A percentile compares a stretch with the other conserved stretches of the same genome.
Evolutionary conservation across 2,797 vertebrate species (phyloP).

Genomic region (Hylomyscus alleni): DNA sequence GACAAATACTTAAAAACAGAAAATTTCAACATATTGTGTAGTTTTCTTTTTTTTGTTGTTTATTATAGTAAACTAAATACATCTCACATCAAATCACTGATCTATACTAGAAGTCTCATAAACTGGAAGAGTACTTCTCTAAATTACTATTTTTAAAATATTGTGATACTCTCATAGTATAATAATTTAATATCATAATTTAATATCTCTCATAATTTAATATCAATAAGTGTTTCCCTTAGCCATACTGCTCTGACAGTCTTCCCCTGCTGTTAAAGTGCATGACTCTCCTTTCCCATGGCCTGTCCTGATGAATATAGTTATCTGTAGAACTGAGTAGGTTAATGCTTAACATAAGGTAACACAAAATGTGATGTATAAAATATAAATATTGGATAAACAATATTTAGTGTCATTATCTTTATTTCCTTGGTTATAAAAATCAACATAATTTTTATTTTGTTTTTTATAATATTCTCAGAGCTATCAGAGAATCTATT

Average conservation of each 20-base stretch:
- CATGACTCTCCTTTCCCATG: background rate
- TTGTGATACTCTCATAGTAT: conserved; percentile 1
- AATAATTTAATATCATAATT: conserved; percentile 39
- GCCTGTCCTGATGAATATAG: background rate
- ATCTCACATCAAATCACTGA: background rate
- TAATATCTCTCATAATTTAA: conserved; percentile 38
- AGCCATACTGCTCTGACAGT: background rate
- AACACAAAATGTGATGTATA: background rate
- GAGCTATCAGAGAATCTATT: background rate
- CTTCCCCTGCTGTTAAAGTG: conserved; percentile 36
- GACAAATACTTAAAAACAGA: conserved; percentile 33
- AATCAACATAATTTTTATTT: background rate
- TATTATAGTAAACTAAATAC: background rate
- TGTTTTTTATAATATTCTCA: background rate
- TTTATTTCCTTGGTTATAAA: background rate
- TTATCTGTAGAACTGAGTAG: conserved; percentile 23
- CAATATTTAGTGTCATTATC: background rate
- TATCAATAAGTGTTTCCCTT: background rate
- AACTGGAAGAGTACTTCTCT: background rate
- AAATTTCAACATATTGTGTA: conserved; percentile 41
- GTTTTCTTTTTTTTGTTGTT: background rate
- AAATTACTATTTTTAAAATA: conserved; percentile 42
- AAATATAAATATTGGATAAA: background rate
- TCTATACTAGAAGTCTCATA: conserved; percentile 2
- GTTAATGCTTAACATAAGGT: background rate